Evolutionary conservation across 2,797 vertebrate species (phyloP), one percentile per base, ranked within the genome.

Genomic region (Pseudotriccus pelzelni): DNA sequence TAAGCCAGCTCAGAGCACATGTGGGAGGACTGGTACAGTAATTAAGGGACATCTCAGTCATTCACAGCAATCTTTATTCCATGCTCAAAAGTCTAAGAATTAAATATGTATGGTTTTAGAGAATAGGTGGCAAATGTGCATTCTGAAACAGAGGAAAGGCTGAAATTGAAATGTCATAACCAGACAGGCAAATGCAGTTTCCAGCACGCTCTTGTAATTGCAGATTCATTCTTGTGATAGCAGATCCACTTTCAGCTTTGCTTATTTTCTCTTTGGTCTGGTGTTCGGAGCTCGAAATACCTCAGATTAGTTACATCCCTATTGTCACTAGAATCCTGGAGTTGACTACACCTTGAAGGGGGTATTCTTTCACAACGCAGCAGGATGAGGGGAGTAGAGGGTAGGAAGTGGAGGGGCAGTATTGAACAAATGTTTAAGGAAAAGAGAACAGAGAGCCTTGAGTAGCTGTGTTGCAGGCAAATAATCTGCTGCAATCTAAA

Each of bases 111-210:
- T 53, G 12, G 52, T 63, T 89, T 63, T 74, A 49, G 67, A 67
- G 75, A 96, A 52, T 50, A 93, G 41, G 49, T 70, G 44, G 67
- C n/a, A 79, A 86, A 82, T 32, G 19, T 73, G 46, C 32, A 8
- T 87, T 89, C 53, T 79, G 82, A 78, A 90, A 50, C 28, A 85
- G 81, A 77, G 55, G 76, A 81, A 75, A 80, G 19, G 28, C 55
- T 96, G 46, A 73, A 93, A 94, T 93, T 89, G 94, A 88, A 76
- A 86, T 86, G 79, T 86, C 80, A 66, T 76, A 88, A 78, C 68
- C 53, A 91, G 76, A 68, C 63, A 88, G 74, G 89, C 69, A 94
- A 79, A 87, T 70, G 63, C 80, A 88, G 49, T 86, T 96, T 93
- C 62, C 78, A 59, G 50, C 9, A 1, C 23, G 56, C 18, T 80